Percentiles rank a stretch among this genome's conserved stretches.
Evolutionary conservation across 1,140 invertebrate species (phyloP).

Genomic region (Myzus persicae): DNA sequence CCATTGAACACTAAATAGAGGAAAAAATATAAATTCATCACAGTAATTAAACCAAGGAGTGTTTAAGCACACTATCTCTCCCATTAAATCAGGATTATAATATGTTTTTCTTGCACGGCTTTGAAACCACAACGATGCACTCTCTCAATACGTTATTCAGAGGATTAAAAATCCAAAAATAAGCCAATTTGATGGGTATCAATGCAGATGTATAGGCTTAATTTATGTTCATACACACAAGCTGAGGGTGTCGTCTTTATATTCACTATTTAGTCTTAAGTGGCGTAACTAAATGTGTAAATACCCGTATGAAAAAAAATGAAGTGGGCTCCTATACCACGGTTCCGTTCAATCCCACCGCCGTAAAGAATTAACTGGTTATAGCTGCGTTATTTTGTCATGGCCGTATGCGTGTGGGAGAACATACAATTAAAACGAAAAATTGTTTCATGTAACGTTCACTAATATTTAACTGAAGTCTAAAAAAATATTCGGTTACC

Average conservation of each 20-base stretch:
- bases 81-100: constrained; percentile 28
- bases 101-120: not conserved
- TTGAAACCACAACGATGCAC: not conserved
- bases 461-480: not conserved
- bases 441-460: not conserved
- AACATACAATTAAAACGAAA: not conserved
- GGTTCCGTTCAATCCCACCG: not conserved
- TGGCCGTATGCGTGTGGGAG: not conserved
- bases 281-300: not conserved
- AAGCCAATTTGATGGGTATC: constrained; percentile 27
- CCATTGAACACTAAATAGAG: not conserved
- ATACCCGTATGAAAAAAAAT: not conserved
- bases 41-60: constrained; percentile 10
- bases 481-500: not conserved
- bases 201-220: not conserved
- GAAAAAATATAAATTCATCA: not conserved
- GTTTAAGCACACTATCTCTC: not conserved
- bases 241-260: not conserved
- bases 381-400: not conserved
- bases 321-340: not conserved
- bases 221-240: not conserved
- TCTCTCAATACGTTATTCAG: not conserved
- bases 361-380: not conserved
- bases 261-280: not conserved
- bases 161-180: not conserved